These are phyloP conservation scores for Pycnonotus jocosus DNA, from an alignment of 2,113 vertebrate genomes.

Conservation along the genomic window DNA sequence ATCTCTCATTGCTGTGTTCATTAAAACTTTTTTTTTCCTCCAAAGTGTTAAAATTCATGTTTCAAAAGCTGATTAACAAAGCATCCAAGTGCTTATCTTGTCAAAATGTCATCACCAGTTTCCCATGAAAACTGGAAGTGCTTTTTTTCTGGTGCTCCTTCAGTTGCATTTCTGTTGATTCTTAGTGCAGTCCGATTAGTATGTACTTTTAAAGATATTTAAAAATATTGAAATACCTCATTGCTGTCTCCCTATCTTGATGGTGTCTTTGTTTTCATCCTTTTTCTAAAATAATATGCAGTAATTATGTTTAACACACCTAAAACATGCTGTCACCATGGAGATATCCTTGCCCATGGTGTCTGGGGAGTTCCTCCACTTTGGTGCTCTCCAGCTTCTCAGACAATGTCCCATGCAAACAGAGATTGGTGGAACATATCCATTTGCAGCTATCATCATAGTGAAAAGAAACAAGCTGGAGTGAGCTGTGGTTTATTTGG, in stretches of 20 bases:
- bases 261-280: background rate
- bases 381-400: background rate
- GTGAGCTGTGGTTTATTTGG: background rate
- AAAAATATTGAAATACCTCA: background rate
- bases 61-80: background rate
- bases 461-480: background rate
- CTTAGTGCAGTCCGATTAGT: background rate
- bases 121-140: background rate
- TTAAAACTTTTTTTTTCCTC: background rate
- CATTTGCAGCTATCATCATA: background rate
- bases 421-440: background rate
- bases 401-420: background rate
- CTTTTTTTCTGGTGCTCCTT: background rate
- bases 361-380: background rate
- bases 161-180: background rate
- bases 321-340: background rate
- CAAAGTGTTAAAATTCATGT: background rate
- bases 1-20: background rate
- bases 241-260: background rate
- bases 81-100: background rate
- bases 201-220: background rate
- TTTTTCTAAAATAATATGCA: background rate
- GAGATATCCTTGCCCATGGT: background rate
- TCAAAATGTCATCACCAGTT: background rate
- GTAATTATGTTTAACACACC: background rate